Conservation (phyloP, 2,797 vertebrate genomes). For the Pachyuromys duprasi region DNA sequence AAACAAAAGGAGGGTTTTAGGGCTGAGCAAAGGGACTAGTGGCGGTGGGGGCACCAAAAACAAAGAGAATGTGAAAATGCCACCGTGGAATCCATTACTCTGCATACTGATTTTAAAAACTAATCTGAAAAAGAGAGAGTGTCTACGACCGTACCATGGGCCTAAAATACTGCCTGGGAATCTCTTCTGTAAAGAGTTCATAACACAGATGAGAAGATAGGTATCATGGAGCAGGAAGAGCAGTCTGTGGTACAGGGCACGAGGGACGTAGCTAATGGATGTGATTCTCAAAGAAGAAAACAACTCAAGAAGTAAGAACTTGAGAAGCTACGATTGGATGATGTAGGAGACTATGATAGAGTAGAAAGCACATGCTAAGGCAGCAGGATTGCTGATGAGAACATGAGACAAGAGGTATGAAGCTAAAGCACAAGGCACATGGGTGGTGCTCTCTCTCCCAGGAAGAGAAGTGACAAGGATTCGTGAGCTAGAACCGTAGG, state of each 20-base stretch:
- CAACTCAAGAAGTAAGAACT: neutral
- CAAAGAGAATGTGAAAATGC: neutral
- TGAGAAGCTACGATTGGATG: neutral
- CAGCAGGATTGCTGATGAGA: neutral
- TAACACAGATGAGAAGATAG: neutral
- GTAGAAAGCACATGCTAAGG: neutral
- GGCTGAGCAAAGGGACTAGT: too few relatives aligned
- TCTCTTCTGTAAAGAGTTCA: neutral
- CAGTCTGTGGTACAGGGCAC: neutral
- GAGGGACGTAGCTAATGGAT: neutral
- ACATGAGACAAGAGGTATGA: neutral
- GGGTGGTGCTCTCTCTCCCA: neutral
- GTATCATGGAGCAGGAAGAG: neutral
- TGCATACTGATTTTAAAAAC: neutral
- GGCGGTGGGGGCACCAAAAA: neutral
- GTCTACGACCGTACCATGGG: neutral
- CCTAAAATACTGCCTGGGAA: neutral
- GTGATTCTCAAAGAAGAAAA: neutral
- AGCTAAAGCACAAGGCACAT: fast-evolving
- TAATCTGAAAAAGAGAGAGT: neutral
- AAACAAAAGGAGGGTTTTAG: neutral
- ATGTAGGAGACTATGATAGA: neutral
- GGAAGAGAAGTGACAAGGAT: neutral
- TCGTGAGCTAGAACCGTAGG: neutral
- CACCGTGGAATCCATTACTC: neutral